Base-by-base conservation (phyloP, 2,113 vertebrate genomes). In the Gobio gobio region DNA sequence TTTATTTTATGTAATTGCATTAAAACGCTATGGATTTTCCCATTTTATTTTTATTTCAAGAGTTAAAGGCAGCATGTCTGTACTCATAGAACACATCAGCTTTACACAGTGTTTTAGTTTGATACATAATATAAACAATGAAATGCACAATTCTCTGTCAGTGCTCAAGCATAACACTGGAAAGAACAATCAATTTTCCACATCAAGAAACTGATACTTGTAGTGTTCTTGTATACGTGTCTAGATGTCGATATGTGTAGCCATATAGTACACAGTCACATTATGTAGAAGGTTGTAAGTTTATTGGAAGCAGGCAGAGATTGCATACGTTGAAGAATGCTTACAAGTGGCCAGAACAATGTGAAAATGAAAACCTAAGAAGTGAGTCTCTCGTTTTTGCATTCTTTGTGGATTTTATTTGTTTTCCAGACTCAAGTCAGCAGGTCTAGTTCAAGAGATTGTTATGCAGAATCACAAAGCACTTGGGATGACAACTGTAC, bases 81-180 rank as follows among this genome's bases (percentile, higher is more conserved):
- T 47, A 47, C 10, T 78, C 7, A 26, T 63, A 47, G 78, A 79
- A 43, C 14, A 40, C 54, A 58, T 18, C 78, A 47, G 33, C 36
- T 63, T 59, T 43, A 58, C 54, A 56, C 54, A 18, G 43, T 75
- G 40, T 82, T 78, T 63, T 61, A 13, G 36, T 85, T 78, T 82
- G 56, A 73, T 85, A 73, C 83, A 56, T 47, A 63, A 49, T 91
- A 78, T 51, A 86, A 87, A 87, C 40, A 79, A 87, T 74, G 61
- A 83, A 89, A 82, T 83, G 63, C 72, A 89, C 76, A 63, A 90
- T 75, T 45, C 14, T 86, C 56, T 87, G 51, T 87, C 78, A 82
- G n/a, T 83, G 56, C 81, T 81, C 86, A 90, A 87, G 88, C 88
- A 87, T 70, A 85, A 86, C 70, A 86, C 49, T 76, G 29, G 72